These are phyloP conservation scores for Pelodiscus sinensis DNA, from an alignment of 2,113 vertebrate species.

Conservation along the genomic window DNA sequence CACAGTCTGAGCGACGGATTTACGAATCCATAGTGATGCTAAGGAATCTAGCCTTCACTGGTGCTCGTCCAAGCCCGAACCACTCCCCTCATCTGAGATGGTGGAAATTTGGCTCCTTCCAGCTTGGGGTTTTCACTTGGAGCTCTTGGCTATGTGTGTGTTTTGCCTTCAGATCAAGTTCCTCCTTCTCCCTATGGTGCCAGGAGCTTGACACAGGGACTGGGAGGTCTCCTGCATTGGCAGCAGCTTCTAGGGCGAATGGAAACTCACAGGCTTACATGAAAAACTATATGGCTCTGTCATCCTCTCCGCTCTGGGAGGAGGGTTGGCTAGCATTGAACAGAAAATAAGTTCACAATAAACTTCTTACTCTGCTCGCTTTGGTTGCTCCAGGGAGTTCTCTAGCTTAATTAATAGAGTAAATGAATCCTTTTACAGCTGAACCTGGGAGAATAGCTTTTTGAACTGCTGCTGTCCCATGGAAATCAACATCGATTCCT, in stretches of 20 bases:
- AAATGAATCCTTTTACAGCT: fast-evolving
- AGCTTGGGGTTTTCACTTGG: not conserved
- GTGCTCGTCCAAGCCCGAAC: not conserved
- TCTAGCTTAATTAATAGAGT: fast-evolving
- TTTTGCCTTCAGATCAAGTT: slow-evolving; percentile 70
- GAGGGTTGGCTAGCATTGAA: not conserved
- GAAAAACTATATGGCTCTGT: not conserved
- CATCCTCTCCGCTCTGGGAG: fast-evolving
- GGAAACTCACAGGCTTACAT: not conserved
- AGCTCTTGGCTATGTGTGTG: slow-evolving; percentile 54
- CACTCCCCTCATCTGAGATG: not conserved
- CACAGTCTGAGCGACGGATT: not conserved
- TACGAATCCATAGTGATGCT: not conserved
- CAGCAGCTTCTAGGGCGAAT: not conserved
- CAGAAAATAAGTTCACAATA: fast-evolving
- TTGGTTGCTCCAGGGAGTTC: fast-evolving
- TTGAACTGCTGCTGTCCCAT: fast-evolving
- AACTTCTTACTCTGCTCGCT: fast-evolving
- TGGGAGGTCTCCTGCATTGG: slow-evolving; percentile 30
- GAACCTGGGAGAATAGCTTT: not conserved
- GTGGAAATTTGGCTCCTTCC: slow-evolving; percentile 51
- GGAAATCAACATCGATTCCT: fast-evolving
- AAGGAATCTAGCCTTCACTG: not conserved
- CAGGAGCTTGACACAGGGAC: slow-evolving; percentile 35
- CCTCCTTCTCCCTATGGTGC: slow-evolving; percentile 47